A percentile compares a stretch with the other conserved stretches of the same genome.
phyloP scores from a whole-genome alignment of 2,797 vertebrate genomes.

The Cuculus canorus region DNA sequence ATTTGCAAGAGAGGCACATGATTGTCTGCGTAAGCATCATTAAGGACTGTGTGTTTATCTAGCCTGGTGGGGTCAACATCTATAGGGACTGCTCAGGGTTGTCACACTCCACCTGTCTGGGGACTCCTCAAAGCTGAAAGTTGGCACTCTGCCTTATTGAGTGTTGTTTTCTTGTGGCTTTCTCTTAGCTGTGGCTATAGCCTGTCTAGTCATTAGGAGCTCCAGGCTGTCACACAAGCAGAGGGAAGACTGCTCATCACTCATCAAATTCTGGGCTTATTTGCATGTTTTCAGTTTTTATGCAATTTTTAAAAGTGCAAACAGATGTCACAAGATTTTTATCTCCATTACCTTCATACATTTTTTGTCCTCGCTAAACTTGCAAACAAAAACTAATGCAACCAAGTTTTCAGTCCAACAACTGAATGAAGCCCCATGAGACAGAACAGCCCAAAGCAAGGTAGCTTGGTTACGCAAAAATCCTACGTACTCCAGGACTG shows the following conservation, averaged over 20 bases:
- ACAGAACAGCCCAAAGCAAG: neutral
- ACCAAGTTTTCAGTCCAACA: neutral
- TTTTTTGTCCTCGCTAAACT: neutral
- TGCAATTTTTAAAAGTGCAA: slow-evolving; percentile 42
- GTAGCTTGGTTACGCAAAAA: neutral
- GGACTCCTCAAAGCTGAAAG: neutral
- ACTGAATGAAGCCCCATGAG: neutral
- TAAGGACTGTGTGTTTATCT: neutral
- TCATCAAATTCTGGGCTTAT: slow-evolving; percentile 1
- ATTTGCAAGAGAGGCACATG: neutral
- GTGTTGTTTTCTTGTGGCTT: neutral
- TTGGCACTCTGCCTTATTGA: neutral
- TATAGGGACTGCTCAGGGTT: neutral
- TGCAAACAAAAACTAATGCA: neutral
- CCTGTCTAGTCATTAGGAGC: neutral
- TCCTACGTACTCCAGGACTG: neutral
- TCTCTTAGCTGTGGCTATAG: neutral
- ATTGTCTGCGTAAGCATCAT: neutral
- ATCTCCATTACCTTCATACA: neutral
- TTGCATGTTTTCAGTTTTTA: slow-evolving; percentile 13
- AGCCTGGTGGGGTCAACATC: neutral
- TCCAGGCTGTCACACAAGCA: neutral
- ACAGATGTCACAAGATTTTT: slow-evolving; percentile 38
- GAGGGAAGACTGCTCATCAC: neutral
- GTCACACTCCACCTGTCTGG: neutral